Percentiles rank a stretch among this genome's conserved stretches.
These are phyloP conservation scores for Todus mexicanus DNA, from an alignment of 2,797 vertebrate genomes.

Conservation along the genomic window DNA sequence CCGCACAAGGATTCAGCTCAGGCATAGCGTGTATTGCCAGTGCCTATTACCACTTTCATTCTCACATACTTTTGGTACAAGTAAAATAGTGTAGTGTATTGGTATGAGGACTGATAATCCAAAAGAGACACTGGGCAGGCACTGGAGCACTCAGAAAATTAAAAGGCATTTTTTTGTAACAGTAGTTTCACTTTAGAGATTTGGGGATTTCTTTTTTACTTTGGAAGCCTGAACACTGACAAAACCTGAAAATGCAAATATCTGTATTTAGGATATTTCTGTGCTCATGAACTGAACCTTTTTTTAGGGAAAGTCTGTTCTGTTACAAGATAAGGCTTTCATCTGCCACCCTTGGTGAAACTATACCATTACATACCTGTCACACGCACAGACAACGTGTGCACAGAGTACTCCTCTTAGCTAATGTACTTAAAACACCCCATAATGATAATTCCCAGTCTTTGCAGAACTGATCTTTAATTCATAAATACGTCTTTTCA, in stretches of 20 bases:
- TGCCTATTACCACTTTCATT: background rate
- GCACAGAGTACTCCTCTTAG: background rate
- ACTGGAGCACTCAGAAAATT: background rate
- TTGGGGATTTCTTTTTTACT: background rate
- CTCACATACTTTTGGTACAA: background rate
- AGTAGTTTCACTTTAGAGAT: background rate
- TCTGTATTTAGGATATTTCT: background rate
- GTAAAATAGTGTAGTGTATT: background rate
- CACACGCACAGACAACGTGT: rapidly evolving
- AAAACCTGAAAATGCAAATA: background rate
- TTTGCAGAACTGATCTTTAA: background rate
- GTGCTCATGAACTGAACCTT: background rate
- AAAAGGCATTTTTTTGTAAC: background rate
- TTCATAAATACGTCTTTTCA: background rate
- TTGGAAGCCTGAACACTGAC: background rate
- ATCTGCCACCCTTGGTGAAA: background rate
- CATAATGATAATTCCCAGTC: background rate
- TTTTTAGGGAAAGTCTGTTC: background rate
- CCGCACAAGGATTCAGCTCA: background rate
- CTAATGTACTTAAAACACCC: background rate
- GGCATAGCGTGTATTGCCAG: background rate
- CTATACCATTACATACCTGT: background rate
- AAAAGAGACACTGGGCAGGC: background rate
- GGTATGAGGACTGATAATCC: background rate
- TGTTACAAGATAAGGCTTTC: background rate